Conservation (phyloP, 2,797 vertebrate species). For the Darevskia nairensis region DNA sequence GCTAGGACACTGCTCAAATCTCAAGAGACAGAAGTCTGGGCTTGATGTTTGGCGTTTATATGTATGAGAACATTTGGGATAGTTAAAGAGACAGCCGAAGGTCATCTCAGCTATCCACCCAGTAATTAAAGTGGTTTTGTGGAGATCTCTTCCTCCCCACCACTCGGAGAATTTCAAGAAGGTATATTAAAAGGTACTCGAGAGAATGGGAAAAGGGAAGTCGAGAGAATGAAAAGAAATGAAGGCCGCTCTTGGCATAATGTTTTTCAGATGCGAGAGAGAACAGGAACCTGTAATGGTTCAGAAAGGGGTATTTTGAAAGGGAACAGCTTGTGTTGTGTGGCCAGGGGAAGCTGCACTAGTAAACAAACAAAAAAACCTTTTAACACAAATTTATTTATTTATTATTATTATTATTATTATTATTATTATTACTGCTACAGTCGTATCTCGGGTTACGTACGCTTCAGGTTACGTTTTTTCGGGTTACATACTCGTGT, state of each 20-base stretch:
- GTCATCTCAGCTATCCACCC: rapidly evolving
- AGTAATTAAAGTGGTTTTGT: rapidly evolving
- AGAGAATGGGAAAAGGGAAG: too few relatives aligned
- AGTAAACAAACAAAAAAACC: not conserved
- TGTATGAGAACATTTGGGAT: too few relatives aligned
- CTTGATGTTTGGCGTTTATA: not conserved
- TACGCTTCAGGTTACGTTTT: too few relatives aligned
- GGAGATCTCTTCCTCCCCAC: not conserved
- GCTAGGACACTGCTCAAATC: too few relatives aligned
- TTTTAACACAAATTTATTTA: too few relatives aligned
- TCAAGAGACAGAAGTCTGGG: not conserved
- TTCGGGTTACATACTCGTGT: too few relatives aligned
- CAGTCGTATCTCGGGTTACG: too few relatives aligned
- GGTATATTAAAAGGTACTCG: not conserved
- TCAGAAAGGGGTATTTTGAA: not conserved
- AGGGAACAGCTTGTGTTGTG: too few relatives aligned
- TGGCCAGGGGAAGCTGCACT: not conserved
- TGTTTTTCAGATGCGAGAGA: not conserved
- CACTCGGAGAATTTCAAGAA: not conserved
- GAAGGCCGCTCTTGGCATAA: not conserved
- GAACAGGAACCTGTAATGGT: not conserved
- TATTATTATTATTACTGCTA: too few relatives aligned
- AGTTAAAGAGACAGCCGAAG: rapidly evolving
- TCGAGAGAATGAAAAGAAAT: not conserved
- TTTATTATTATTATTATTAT: too few relatives aligned